phyloP scores from a whole-genome alignment of 2,113 vertebrate species.

The Tachuris rubrigastra region DNA sequence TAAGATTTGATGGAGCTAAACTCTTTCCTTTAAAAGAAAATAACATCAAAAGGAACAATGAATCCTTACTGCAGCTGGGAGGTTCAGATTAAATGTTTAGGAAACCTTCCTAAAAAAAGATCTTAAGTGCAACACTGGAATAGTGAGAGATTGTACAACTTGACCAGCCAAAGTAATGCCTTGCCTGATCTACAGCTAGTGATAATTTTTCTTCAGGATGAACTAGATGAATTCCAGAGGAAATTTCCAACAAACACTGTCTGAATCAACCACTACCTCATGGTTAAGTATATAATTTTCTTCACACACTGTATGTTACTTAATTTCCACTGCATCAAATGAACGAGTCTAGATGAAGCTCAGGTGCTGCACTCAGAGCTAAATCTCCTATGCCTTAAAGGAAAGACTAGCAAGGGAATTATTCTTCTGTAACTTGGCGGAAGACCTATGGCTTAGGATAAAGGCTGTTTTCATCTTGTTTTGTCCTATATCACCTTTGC shows the following conservation, averaged over 20 bases:
- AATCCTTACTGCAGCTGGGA: not conserved
- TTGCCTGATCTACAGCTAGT: not conserved
- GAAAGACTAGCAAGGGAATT: not conserved
- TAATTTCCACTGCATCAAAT: conserved; percentile 2
- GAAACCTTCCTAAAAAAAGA: not conserved
- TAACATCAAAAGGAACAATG: not conserved
- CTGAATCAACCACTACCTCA: not conserved
- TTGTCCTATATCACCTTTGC: conserved; percentile 15
- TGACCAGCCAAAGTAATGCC: not conserved
- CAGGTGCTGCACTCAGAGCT: not conserved
- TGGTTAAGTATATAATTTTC: conserved; percentile 12
- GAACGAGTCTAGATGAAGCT: not conserved
- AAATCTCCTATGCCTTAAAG: not conserved
- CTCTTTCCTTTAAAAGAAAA: not conserved
- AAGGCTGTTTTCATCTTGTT: not conserved
- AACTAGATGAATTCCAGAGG: not conserved
- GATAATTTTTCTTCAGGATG: not conserved
- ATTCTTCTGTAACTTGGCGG: conserved; percentile 27
- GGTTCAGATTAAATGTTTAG: not conserved
- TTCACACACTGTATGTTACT: not conserved
- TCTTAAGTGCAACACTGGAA: not conserved
- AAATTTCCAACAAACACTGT: not conserved
- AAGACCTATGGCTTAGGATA: not conserved
- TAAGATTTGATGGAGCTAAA: not conserved
- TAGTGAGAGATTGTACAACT: not conserved